These are phyloP conservation scores for Belonocnema kinseyi DNA, from an alignment of 1,140 invertebrate genomes.

Conservation along the genomic window DNA sequence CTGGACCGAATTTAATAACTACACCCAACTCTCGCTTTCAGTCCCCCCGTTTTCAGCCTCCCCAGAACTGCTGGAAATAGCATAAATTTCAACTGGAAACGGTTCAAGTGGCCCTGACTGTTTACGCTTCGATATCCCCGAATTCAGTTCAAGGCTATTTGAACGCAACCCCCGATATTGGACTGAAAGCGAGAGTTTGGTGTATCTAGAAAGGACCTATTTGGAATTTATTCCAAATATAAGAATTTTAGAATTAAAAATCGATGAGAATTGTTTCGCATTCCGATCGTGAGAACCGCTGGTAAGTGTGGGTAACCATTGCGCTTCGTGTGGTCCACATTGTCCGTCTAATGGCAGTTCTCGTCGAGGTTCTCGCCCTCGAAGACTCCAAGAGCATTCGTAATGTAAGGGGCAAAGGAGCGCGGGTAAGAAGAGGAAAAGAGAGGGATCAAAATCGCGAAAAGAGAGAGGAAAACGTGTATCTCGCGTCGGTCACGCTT, in stretches of 20 bases:
- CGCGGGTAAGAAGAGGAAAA: not conserved
- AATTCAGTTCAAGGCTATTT: too few relatives aligned
- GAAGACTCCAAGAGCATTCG: conserved; percentile 46
- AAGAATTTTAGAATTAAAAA: not conserved
- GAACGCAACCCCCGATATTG: too few relatives aligned
- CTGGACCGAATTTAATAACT: not conserved
- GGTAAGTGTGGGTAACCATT: conserved; percentile 47
- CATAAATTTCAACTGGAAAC: too few relatives aligned
- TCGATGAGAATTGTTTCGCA: not conserved
- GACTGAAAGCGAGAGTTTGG: too few relatives aligned
- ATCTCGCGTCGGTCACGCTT: conserved; percentile 58
- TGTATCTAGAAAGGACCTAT: not conserved
- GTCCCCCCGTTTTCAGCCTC: too few relatives aligned
- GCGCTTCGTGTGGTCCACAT: conserved; percentile 70
- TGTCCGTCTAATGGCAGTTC: conserved; percentile 69
- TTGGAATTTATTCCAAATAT: not conserved
- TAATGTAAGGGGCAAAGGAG: conserved; percentile 33
- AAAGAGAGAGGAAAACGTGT: conserved; percentile 38
- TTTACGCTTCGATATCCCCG: too few relatives aligned
- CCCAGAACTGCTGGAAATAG: too few relatives aligned
- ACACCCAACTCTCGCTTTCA: too few relatives aligned
- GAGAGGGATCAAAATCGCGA: conserved; percentile 33
- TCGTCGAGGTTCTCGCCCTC: conserved; percentile 46
- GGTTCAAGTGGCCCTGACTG: too few relatives aligned
- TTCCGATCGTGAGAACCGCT: conserved; percentile 37